phyloP scores from a whole-genome alignment of 2,888 invertebrate genomes.

The Horisme vitalbata region DNA sequence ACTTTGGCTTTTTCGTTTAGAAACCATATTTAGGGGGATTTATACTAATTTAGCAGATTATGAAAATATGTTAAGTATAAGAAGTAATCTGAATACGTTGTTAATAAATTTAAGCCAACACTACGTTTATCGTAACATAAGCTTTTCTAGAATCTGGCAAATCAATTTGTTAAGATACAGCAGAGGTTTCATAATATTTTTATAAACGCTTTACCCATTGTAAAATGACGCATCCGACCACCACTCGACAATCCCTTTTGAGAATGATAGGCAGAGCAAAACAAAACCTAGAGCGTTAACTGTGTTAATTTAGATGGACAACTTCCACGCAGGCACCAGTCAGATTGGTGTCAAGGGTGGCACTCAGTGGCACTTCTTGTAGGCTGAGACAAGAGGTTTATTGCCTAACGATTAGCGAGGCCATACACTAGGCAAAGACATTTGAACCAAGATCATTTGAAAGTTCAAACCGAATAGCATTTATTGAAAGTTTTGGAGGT shows the following conservation, averaged over 20 bases:
- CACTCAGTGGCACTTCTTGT: background rate
- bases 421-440: constrained; percentile 3
- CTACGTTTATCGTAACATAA: too few species aligned
- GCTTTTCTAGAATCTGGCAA: too few species aligned
- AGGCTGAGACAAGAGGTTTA: constrained; percentile 6
- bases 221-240: background rate
- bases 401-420: constrained; percentile 31
- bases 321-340: constrained; percentile 2
- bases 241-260: background rate
- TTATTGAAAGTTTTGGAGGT: background rate
- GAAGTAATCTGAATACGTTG: too few species aligned
- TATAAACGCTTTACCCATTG: background rate
- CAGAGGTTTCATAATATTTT: background rate
- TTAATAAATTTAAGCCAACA: too few species aligned
- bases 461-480: constrained; percentile 22
- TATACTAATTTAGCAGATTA: too few species aligned
- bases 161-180: background rate
- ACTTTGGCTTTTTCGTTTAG: too few species aligned
- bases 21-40: too few species aligned
- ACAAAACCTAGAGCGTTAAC: background rate
- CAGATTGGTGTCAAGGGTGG: constrained; percentile 41
- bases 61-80: too few species aligned
- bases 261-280: background rate
- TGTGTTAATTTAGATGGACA: constrained; percentile 8
- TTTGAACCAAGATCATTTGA: too few species aligned